Percentiles rank a stretch among this genome's conserved stretches.
phyloP scores from a whole-genome alignment of 2,797 vertebrate species.

The Phalloptychus januarius region DNA sequence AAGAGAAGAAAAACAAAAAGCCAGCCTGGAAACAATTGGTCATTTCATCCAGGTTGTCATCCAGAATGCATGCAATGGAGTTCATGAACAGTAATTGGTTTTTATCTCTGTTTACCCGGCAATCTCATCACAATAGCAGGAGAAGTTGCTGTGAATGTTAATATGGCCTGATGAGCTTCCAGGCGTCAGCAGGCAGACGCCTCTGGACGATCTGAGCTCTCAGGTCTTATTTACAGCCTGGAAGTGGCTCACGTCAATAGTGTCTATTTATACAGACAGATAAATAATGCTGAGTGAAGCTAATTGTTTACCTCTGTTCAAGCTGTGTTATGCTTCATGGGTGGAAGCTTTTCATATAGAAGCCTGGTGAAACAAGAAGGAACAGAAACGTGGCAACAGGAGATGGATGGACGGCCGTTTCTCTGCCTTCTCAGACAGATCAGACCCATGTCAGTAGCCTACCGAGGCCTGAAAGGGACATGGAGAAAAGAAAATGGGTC shows the following conservation, averaged over 20 bases:
- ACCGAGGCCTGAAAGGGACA: not conserved
- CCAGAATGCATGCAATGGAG: constrained; percentile 51
- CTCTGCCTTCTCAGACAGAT: not conserved
- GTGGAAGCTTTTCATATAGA: not conserved
- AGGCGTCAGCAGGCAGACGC: not conserved
- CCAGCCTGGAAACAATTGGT: constrained; percentile 29
- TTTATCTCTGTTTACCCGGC: constrained; percentile 49
- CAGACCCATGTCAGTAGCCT: not conserved
- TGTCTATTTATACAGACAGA: not conserved
- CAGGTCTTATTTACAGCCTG: not conserved
- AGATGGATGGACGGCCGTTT: not conserved
- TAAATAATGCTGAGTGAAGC: not conserved
- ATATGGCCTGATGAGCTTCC: constrained; percentile 26
- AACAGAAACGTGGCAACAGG: not conserved
- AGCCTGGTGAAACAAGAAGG: not conserved
- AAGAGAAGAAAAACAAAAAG: not conserved
- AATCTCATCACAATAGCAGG: constrained; percentile 22
- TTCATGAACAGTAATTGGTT: constrained; percentile 64
- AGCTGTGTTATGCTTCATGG: not conserved
- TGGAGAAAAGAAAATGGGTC: too few relatives aligned
- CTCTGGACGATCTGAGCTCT: not conserved
- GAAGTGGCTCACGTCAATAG: not conserved
- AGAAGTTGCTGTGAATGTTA: constrained; percentile 35
- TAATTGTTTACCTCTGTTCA: not conserved
- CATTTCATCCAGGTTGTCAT: constrained; percentile 39